Evolutionary conservation across 2,888 invertebrate species (phyloP).

Genomic region (Dioctria linearis): DNA sequence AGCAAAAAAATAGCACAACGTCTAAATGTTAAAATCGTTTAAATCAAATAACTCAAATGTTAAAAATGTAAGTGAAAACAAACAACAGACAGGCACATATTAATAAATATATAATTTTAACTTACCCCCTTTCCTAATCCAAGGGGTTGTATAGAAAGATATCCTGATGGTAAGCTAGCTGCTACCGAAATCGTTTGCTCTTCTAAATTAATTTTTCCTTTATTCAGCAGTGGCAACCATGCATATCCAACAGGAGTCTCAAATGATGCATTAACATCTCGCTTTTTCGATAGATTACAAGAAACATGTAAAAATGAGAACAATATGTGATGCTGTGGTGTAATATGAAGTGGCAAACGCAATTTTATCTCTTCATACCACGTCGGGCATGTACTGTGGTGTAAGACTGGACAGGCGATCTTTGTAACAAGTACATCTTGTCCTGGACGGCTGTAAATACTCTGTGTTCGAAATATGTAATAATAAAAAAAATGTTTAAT

Average conservation of each 20-base stretch:
- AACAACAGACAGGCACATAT: no score
- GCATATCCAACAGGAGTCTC: conserved; percentile 94
- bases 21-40: no score
- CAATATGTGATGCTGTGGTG: conserved; percentile 89
- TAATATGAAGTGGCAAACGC: conserved; percentile 87
- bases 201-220: conserved; percentile 88
- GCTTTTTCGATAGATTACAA: conserved; percentile 88
- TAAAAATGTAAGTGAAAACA: no score
- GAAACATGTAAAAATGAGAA: conserved; percentile 98
- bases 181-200: conserved; percentile 89
- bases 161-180: conserved; percentile 89
- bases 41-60: no score
- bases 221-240: conserved; percentile 90
- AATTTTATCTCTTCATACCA: conserved; percentile 97
- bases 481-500: conserved; percentile 37
- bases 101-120: conserved; percentile 56
- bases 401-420: conserved; percentile 84
- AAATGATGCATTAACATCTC: conserved; percentile 77
- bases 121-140: conserved; percentile 93
- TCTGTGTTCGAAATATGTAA: conserved; percentile 71
- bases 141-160: conserved; percentile 89
- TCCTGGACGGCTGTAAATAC: conserved; percentile 83
- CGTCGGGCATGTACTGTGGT: conserved; percentile 90
- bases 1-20: no score
- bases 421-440: conserved; percentile 77